These are phyloP conservation scores for Rissa tridactyla DNA, from an alignment of 2,113 vertebrate species.

Conservation along the genomic window DNA sequence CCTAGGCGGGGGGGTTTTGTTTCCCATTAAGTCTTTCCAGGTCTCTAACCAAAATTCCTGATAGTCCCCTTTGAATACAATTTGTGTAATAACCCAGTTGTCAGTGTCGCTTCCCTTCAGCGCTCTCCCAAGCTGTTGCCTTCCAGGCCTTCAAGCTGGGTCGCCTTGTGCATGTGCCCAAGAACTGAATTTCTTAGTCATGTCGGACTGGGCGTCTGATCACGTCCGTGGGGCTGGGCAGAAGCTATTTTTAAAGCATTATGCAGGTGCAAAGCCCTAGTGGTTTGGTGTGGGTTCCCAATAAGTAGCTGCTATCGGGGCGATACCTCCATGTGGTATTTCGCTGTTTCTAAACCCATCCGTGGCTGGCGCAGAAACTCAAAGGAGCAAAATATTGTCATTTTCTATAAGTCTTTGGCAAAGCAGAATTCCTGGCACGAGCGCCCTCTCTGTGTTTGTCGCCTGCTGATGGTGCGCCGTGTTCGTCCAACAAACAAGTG, in stretches of 20 bases:
- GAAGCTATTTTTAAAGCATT: neutral
- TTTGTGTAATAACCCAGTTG: neutral
- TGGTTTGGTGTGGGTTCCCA: neutral
- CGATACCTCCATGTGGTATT: neutral
- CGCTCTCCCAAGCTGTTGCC: neutral
- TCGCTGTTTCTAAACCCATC: neutral
- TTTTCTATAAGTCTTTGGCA: neutral
- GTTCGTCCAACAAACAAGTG: neutral
- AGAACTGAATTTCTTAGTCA: neutral
- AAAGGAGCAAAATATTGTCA: neutral
- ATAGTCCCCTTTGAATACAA: neutral
- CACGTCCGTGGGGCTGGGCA: fast-evolving
- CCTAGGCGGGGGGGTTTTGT: neutral
- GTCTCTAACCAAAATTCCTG: neutral
- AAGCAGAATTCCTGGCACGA: neutral
- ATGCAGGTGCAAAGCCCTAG: neutral
- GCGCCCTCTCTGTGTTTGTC: neutral
- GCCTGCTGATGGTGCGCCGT: neutral
- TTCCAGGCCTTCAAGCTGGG: neutral
- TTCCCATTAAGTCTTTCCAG: neutral
- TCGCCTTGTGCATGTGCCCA: neutral
- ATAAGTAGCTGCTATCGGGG: neutral
- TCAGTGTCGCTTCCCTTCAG: neutral
- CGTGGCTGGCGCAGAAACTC: neutral
- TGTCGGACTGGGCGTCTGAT: fast-evolving